These are phyloP conservation scores for Spinibarbus caldwelli DNA, from an alignment of 2,797 vertebrate genomes.

Conservation along the genomic window DNA sequence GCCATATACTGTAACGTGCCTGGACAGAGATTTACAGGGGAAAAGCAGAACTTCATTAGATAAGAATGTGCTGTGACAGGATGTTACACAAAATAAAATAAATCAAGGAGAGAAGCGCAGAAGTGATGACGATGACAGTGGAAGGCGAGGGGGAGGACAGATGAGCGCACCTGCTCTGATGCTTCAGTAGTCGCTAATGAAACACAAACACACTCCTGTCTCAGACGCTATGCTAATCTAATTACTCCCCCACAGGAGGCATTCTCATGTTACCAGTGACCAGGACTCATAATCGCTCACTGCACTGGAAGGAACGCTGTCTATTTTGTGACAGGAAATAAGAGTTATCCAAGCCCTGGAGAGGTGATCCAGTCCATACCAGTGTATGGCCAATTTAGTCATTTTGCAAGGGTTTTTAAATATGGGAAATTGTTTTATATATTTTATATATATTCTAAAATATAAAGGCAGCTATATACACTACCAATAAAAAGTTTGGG, in stretches of 20 bases:
- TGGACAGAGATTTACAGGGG: slow-evolving; percentile 66
- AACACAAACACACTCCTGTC: slow-evolving; percentile 76
- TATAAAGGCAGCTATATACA: neutral
- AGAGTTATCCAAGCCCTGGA: slow-evolving; percentile 26
- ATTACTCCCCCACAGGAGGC: slow-evolving; percentile 66
- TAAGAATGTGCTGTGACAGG: slow-evolving; percentile 7
- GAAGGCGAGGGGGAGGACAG: neutral
- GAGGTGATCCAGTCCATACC: neutral
- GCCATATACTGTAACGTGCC: slow-evolving; percentile 99
- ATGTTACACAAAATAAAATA: neutral
- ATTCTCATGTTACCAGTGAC: slow-evolving; percentile 63
- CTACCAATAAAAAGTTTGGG: neutral
- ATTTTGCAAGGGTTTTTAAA: neutral
- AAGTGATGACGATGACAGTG: neutral
- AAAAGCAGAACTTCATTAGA: neutral
- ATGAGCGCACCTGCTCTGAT: slow-evolving; percentile 51
- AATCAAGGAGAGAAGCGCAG: neutral
- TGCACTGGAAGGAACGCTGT: slow-evolving; percentile 5
- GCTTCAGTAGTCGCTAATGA: slow-evolving; percentile 68
- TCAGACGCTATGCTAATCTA: slow-evolving; percentile 72
- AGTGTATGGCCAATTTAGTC: neutral
- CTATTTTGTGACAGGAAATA: slow-evolving; percentile 14
- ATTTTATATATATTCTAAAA: neutral
- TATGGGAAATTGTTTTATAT: neutral
- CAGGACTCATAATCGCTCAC: slow-evolving; percentile 59